Percentiles rank a stretch among this genome's conserved stretches.
phyloP scores from a whole-genome alignment of 23 tunicate genomes.

The Ascidia mentula region DNA sequence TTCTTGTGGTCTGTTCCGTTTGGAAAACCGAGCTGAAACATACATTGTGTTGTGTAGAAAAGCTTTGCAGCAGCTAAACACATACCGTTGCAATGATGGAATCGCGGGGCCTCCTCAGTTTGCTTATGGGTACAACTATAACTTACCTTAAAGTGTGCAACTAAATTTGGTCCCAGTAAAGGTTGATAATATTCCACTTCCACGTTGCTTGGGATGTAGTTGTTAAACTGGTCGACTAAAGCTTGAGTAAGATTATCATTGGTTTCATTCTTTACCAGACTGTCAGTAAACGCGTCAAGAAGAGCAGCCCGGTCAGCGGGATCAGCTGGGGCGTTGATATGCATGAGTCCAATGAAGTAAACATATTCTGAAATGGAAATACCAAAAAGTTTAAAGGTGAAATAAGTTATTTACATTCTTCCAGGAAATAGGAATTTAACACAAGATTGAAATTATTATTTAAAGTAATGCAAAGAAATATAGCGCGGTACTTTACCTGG shows the following conservation, averaged over 20 bases:
- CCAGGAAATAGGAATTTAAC: too few species aligned
- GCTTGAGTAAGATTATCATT: slow-evolving; percentile 22
- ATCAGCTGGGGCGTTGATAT: slow-evolving; percentile 21
- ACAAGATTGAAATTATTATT: too few species aligned
- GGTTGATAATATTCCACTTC: slow-evolving; percentile 48
- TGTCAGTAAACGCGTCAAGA: slow-evolving; percentile 3
- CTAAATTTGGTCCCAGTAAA: neutral
- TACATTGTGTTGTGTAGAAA: neutral
- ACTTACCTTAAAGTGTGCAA: slow-evolving; percentile 37
- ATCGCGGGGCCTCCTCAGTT: too few species aligned
- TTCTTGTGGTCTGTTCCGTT: slow-evolving; percentile 19
- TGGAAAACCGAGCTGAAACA: slow-evolving; percentile 2
- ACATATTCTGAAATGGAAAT: slow-evolving; percentile 14
- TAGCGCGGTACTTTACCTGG: slow-evolving; percentile 1
- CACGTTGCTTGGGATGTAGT: slow-evolving; percentile 5
- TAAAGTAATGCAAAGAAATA: neutral
- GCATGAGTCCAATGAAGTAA: slow-evolving; percentile 25
- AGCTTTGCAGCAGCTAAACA: neutral
- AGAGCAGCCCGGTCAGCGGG: slow-evolving; percentile 6
- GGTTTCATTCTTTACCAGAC: slow-evolving; percentile 1
- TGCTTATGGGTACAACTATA: too few species aligned
- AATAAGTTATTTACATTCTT: too few species aligned
- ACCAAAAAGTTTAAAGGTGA: neutral
- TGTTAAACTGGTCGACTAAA: slow-evolving; percentile 11
- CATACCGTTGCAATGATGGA: too few species aligned